Conservation (phyloP, 1,140 invertebrate species). For the Sitobion miscanthi region DNA sequence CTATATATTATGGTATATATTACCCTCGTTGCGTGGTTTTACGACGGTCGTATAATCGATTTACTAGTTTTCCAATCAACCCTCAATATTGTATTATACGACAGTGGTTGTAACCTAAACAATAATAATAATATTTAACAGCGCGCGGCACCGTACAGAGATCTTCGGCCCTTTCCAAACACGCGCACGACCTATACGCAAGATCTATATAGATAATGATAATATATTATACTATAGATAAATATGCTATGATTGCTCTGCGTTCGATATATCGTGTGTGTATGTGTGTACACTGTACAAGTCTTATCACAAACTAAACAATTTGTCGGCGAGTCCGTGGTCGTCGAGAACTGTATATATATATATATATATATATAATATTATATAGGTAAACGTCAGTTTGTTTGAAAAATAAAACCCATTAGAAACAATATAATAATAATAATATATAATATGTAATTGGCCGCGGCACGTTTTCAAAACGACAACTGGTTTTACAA, state of each 20-base stretch:
- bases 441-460: background rate
- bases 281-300: background rate
- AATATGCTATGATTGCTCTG: background rate
- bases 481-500: slow-evolving; percentile 18
- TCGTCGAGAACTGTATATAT: background rate
- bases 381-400: background rate
- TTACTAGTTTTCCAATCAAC: slow-evolving; percentile 40
- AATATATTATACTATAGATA: background rate
- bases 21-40: slow-evolving; percentile 20
- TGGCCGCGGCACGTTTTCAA: background rate
- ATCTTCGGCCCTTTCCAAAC: background rate
- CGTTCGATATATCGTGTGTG: background rate
- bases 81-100: background rate
- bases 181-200: background rate
- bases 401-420: slow-evolving; percentile 1
- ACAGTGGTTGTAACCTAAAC: background rate
- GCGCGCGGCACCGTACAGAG: background rate
- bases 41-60: slow-evolving; percentile 52
- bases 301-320: slow-evolving; percentile 38
- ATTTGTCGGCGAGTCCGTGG: background rate
- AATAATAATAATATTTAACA: background rate
- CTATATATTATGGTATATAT: background rate
- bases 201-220: slow-evolving; percentile 29
- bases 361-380: too few relatives aligned
- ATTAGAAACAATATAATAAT: background rate